These are phyloP conservation scores for Eurois occulta DNA, from an alignment of 2,888 invertebrate genomes.

Conservation along the genomic window DNA sequence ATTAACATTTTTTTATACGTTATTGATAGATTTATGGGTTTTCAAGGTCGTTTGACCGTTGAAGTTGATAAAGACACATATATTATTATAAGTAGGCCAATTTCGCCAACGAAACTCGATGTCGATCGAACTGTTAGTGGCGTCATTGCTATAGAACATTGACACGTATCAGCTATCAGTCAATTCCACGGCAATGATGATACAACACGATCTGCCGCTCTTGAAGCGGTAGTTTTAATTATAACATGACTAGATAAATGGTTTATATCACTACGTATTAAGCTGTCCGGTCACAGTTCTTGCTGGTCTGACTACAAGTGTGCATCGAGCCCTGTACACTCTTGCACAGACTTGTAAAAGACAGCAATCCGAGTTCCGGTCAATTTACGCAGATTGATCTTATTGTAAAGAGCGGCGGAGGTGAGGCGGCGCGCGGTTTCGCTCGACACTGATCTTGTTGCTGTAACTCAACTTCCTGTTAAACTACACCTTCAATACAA, in stretches of 20 bases:
- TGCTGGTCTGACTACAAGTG: neutral
- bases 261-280: neutral
- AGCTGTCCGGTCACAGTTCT: neutral
- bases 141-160: neutral
- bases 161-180: neutral
- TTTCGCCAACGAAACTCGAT: neutral
- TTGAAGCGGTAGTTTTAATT: neutral
- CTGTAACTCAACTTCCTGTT: neutral
- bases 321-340: neutral
- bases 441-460: neutral
- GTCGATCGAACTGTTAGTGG: neutral
- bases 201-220: neutral
- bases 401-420: neutral
- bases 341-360: neutral
- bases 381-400: neutral
- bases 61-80: neutral
- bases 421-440: neutral
- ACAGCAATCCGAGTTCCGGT: neutral
- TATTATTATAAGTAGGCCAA: neutral
- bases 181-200: neutral
- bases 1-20: neutral
- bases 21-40: neutral
- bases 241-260: neutral
- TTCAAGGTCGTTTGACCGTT: conserved; percentile 2
- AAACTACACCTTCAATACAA: neutral